Percentiles rank a stretch among this genome's conserved stretches.
Conservation (phyloP, 2,888 invertebrate species). For the Dicranocentrus wangi region DNA sequence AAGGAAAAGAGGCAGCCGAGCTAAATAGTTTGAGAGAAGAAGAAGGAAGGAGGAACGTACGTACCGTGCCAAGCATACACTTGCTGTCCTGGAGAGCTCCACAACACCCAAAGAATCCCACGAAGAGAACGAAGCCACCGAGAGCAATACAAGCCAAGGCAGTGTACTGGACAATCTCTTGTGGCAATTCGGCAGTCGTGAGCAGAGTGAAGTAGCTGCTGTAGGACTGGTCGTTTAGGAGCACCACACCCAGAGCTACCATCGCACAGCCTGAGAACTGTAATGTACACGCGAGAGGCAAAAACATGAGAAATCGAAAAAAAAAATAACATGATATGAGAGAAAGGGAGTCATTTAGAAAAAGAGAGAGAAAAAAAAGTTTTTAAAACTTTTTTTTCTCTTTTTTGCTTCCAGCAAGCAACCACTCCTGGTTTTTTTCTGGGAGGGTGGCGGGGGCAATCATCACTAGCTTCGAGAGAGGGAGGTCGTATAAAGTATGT, state of each 20-base stretch:
- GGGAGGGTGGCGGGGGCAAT: neutral
- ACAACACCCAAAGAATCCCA: conserved; percentile 79
- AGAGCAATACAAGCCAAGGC: conserved; percentile 77
- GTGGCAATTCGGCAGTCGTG: conserved; percentile 75
- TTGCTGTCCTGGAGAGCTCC: conserved; percentile 78
- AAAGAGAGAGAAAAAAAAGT: conserved; percentile 15
- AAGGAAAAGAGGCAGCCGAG: conserved; percentile 11
- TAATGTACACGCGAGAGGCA: no score
- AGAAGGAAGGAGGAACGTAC: no score
- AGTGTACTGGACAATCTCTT: conserved; percentile 76
- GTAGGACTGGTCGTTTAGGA: conserved; percentile 77
- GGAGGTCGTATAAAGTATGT: no score
- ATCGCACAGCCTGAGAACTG: conserved; percentile 78
- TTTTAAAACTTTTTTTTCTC: neutral
- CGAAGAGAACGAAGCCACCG: conserved; percentile 77
- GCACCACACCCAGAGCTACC: conserved; percentile 77
- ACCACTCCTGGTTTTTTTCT: no score
- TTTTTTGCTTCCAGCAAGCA: no score
- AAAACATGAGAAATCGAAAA: conserved; percentile 23
- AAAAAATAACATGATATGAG: conserved; percentile 3
- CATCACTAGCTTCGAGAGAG: no score
- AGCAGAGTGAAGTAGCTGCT: conserved; percentile 77
- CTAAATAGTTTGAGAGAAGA: neutral
- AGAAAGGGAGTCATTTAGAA: conserved; percentile 16
- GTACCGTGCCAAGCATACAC: conserved; percentile 76